A percentile compares a stretch with the other conserved stretches of the same genome.
Conservation (phyloP, 1,140 invertebrate species). For the Orchesella cincta region DNA sequence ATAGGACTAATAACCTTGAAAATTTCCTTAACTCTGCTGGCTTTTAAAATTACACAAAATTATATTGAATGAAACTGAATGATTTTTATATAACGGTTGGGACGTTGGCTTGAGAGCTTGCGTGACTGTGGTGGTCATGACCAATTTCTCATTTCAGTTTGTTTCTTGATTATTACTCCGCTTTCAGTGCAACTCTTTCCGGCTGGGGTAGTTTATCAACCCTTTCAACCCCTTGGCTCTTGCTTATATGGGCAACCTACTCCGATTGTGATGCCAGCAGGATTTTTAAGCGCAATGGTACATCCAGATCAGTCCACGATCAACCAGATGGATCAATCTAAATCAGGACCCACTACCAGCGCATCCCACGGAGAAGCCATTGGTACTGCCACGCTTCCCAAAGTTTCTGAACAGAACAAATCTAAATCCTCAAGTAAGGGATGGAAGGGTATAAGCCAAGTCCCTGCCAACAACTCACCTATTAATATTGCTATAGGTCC, state of each 20-base stretch:
- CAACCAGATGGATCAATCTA: background rate
- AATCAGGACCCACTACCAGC: background rate
- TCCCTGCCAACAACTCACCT: too few species aligned
- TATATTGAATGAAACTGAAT: too few species aligned
- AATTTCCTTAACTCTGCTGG: too few species aligned
- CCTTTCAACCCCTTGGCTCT: constrained; percentile 11
- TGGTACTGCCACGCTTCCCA: constrained; percentile 55
- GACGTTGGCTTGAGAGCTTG: too few species aligned
- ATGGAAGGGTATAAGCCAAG: too few species aligned
- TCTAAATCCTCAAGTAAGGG: constrained; percentile 48
- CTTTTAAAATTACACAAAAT: too few species aligned
- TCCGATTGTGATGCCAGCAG: background rate
- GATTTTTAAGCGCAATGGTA: background rate
- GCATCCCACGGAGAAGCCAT: constrained; percentile 4
- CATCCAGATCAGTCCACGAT: background rate
- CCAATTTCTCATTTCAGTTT: too few species aligned
- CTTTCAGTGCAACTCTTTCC: constrained; percentile 13
- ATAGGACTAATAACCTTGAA: too few species aligned
- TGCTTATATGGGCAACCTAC: background rate
- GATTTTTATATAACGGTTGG: too few species aligned
- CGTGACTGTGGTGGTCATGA: too few species aligned
- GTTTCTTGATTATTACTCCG: background rate
- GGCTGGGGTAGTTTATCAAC: constrained; percentile 7
- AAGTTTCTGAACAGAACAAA: constrained; percentile 62
- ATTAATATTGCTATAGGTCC: too few species aligned